Evolutionary conservation across 2,888 invertebrate genomes (phyloP).

Genomic region (Omphaloscelis lunosa): DNA sequence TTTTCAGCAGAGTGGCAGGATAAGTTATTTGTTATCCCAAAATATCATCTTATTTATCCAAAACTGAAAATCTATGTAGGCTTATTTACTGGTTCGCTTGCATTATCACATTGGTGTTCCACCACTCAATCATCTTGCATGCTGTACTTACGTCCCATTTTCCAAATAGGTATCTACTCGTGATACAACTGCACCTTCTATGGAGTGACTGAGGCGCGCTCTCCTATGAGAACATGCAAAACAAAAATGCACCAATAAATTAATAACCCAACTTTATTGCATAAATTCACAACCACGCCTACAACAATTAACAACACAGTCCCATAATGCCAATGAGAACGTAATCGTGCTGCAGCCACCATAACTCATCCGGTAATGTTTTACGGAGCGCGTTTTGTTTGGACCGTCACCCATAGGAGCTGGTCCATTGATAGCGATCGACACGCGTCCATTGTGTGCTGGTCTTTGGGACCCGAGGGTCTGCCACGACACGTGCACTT

Average conservation of each 20-base stretch:
- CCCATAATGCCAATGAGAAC: slow-evolving; percentile 60
- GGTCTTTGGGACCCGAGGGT: slow-evolving; percentile 69
- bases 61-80: not conserved
- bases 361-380: slow-evolving; percentile 75
- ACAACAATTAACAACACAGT: slow-evolving; percentile 45
- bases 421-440: slow-evolving; percentile 84
- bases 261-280: slow-evolving; percentile 23
- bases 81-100: not conserved
- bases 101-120: not conserved
- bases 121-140: not conserved
- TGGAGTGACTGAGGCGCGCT: not conserved
- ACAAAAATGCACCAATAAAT: slow-evolving; percentile 4
- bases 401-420: slow-evolving; percentile 67
- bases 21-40: too few species aligned
- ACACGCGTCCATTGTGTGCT: slow-evolving; percentile 82
- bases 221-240: slow-evolving; percentile 1
- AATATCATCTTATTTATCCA: too few species aligned
- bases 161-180: too few species aligned
- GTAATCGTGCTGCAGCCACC: slow-evolving; percentile 53
- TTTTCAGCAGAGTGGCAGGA: too few species aligned
- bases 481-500: slow-evolving; percentile 83
- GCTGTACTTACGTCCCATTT: not conserved
- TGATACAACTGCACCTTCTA: not conserved
- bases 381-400: slow-evolving; percentile 79
- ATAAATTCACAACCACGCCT: slow-evolving; percentile 52